Percentiles rank a stretch among this genome's conserved stretches.
phyloP scores from a whole-genome alignment of 2,888 invertebrate species.

The Ptychoptera albimana region DNA sequence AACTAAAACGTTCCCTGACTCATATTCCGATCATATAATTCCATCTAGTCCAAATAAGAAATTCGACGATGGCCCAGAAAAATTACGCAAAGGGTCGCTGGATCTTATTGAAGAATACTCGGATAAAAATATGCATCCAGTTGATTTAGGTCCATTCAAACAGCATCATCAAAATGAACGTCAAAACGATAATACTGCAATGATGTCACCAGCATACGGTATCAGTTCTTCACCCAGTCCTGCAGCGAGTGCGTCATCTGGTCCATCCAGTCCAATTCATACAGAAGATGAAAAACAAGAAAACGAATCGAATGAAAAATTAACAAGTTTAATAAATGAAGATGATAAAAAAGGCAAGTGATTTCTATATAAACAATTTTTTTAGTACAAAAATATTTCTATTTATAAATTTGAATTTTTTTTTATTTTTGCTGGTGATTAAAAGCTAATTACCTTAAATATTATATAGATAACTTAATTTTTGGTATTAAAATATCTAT shows the following conservation, averaged over 20 bases:
- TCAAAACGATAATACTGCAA: constrained; percentile 7
- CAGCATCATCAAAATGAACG: constrained; percentile 10
- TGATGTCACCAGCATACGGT: constrained; percentile 15
- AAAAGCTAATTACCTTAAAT: too few relatives aligned
- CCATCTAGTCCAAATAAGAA: constrained; percentile 2
- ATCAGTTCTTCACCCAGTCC: constrained; percentile 23
- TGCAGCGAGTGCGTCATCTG: constrained; percentile 27
- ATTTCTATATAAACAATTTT: too few relatives aligned
- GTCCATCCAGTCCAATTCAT: constrained; percentile 30
- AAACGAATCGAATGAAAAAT: constrained; percentile 38
- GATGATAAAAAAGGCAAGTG: too few relatives aligned
- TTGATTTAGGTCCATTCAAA: constrained; percentile 16
- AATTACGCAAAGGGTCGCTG: constrained; percentile 26
- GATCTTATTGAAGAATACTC: constrained; percentile 12
- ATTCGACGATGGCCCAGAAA: constrained; percentile 22
- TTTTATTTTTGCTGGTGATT: too few relatives aligned
- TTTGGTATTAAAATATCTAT: too few relatives aligned
- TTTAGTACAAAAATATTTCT: too few relatives aligned
- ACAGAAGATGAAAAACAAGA: constrained; percentile 38
- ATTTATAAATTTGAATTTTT: too few relatives aligned
- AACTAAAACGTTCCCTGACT: constrained; percentile 16
- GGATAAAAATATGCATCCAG: constrained; percentile 7
- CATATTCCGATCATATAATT: background rate
- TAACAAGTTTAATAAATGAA: constrained; percentile 7
- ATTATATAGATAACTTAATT: too few relatives aligned